These are phyloP conservation scores for Hapalemur alaotrensis DNA, from an alignment of 2,797 vertebrate genomes.

Conservation along the genomic window DNA sequence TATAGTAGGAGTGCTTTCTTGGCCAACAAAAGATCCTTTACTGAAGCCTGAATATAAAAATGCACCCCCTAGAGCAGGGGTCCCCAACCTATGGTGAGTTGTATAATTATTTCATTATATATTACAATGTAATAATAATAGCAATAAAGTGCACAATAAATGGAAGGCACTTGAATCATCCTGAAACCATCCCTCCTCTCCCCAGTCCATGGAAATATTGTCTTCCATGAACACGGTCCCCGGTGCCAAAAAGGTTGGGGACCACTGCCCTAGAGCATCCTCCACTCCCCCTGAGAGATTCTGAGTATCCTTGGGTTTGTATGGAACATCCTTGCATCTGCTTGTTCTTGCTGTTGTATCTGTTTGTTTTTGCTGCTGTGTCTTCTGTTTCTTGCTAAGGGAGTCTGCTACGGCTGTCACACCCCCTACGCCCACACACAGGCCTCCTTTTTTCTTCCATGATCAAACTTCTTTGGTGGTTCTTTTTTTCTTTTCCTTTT, in stretches of 20 bases:
- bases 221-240: too few relatives aligned
- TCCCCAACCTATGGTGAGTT: neutral
- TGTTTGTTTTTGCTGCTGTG: neutral
- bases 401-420: neutral
- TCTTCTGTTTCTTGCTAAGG: neutral
- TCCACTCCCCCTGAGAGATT: neutral
- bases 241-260: neutral
- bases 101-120: too few relatives aligned
- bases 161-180: too few relatives aligned
- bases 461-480: neutral
- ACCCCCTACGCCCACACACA: neutral
- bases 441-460: neutral
- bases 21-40: neutral
- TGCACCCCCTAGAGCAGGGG: too few relatives aligned
- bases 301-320: neutral
- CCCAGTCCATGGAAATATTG: too few relatives aligned
- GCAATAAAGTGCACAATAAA: too few relatives aligned
- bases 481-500: neutral
- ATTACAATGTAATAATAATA: too few relatives aligned
- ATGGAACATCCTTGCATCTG: neutral
- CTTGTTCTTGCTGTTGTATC: neutral
- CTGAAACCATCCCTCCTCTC: too few relatives aligned
- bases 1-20: neutral
- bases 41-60: neutral
- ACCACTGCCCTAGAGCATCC: neutral